Evolutionary conservation across 2,888 invertebrate species (phyloP).

Genomic region (Andrena dorsata): DNA sequence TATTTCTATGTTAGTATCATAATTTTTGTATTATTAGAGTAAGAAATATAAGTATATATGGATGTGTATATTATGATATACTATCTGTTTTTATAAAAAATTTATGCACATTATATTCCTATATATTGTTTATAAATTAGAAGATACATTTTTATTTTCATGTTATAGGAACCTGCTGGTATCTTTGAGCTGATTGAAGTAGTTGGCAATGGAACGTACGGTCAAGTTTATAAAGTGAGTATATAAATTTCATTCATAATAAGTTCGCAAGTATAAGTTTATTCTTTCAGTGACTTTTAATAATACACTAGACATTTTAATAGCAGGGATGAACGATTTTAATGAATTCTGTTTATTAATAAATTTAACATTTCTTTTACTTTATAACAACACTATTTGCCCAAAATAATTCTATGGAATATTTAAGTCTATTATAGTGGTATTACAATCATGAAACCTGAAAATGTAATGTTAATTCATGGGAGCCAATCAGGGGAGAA

Average conservation of each 20-base stretch:
- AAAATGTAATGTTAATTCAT: background rate
- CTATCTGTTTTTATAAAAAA: background rate
- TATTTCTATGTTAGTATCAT: too few relatives aligned
- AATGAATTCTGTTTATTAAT: background rate
- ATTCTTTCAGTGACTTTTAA: background rate
- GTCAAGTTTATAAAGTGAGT: constrained; percentile 99
- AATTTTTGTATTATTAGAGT: too few relatives aligned
- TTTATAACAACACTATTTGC: too few relatives aligned
- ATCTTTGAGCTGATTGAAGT: constrained; percentile 99
- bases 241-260: background rate
- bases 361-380: background rate
- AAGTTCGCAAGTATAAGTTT: background rate
- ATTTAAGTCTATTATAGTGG: background rate
- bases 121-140: background rate
- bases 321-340: background rate
- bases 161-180: constrained; percentile 98
- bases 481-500: background rate
- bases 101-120: background rate
- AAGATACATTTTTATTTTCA: constrained; percentile 1
- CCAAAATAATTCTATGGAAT: background rate
- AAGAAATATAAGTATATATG: too few relatives aligned
- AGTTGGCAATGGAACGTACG: constrained; percentile 99
- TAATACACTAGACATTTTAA: background rate
- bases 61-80: background rate
- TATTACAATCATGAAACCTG: background rate